phyloP scores from a whole-genome alignment of 2,797 vertebrate genomes.

The Periparus ater region DNA sequence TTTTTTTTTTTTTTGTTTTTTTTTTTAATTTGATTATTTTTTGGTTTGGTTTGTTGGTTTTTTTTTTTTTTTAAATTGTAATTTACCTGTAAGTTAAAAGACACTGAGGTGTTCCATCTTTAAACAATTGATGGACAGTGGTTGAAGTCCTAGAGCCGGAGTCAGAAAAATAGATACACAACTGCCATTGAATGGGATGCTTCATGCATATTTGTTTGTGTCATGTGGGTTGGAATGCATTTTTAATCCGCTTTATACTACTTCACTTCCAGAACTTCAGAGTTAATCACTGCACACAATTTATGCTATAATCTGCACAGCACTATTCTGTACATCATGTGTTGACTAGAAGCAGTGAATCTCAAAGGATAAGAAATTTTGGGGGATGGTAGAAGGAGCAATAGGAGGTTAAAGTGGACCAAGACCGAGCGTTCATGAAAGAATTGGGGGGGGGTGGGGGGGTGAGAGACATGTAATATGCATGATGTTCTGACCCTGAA shows the following conservation, averaged over 20 bases:
- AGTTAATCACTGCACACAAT: background rate
- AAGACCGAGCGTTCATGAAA: background rate
- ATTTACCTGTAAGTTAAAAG: background rate
- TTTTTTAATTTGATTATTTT: no score
- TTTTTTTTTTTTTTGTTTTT: background rate
- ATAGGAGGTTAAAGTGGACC: background rate
- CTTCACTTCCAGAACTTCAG: background rate
- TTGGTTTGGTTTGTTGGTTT: no score
- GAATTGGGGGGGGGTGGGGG: background rate
- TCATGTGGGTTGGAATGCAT: background rate
- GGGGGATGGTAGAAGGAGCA: background rate
- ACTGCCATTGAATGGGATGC: background rate
- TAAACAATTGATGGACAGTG: background rate
- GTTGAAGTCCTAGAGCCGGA: background rate
- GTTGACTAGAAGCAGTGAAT: background rate
- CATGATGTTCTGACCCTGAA: background rate
- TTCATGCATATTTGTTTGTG: background rate
- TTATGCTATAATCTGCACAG: background rate
- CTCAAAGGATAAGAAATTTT: background rate
- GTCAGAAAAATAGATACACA: background rate
- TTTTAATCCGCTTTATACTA: background rate
- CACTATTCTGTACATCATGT: rapidly evolving
- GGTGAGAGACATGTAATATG: background rate
- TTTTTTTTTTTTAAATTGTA: background rate
- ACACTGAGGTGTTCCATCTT: background rate